Evolutionary conservation across 2,113 vertebrate genomes (phyloP).

Genomic region (Empidonax traillii): DNA sequence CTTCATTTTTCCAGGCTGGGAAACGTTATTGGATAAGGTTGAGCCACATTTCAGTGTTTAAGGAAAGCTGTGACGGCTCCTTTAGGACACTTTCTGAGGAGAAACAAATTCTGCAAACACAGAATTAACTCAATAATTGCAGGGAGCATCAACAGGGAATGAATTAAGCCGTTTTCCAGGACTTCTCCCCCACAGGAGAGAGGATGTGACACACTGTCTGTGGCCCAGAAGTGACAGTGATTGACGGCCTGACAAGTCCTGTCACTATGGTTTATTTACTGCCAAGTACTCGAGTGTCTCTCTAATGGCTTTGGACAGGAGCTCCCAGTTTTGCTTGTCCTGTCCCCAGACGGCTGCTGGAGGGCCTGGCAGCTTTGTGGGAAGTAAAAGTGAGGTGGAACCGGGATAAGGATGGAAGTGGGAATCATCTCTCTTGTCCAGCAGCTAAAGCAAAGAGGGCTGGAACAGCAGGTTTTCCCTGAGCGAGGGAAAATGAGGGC

Average conservation of each 20-base stretch:
- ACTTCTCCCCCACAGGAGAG: not conserved
- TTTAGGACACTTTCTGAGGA: not conserved
- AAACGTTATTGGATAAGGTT: not conserved
- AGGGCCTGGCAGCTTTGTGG: not conserved
- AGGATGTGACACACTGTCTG: not conserved
- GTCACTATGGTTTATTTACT: not conserved
- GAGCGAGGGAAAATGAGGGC: not conserved
- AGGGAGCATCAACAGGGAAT: not conserved
- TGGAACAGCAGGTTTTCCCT: not conserved
- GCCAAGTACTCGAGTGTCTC: not conserved
- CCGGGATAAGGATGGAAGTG: not conserved
- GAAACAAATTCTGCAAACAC: not conserved
- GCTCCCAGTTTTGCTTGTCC: not conserved
- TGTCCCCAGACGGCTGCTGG: not conserved
- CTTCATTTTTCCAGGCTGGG: not conserved
- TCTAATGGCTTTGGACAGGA: constrained; percentile 39
- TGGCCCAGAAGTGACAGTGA: not conserved
- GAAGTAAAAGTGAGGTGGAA: not conserved
- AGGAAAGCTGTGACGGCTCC: not conserved
- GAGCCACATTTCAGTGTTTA: not conserved
- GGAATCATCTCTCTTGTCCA: not conserved
- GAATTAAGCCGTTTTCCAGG: not conserved
- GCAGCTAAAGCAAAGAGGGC: not conserved
- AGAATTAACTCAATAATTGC: not conserved
- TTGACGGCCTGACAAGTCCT: constrained; percentile 39